Base-by-base conservation (phyloP, 2,888 invertebrate genomes). In the Megamerina dolium region DNA sequence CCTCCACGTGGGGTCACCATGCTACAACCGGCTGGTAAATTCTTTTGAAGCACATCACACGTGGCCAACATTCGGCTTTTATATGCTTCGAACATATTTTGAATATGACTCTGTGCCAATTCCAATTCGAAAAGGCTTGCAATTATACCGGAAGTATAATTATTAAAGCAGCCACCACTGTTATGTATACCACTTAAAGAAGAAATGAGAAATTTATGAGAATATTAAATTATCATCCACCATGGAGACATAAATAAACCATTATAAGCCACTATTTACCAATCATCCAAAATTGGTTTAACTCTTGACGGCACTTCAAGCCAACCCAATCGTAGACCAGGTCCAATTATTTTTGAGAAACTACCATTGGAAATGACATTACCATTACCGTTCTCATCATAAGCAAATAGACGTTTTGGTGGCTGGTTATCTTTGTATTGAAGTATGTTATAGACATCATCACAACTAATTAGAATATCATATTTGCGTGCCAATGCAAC, bases 311-410 rank as follows among this genome's bases (percentile, higher is more conserved):
- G 73, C 16, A 75, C 73, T 58, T 82, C 82, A 18, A 82, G 63
- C 82, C 82, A 82, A 3, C 82, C 82, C 12, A 80, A 58, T n/a
- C 82, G 71, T 13, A 82, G 56, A 0, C 79, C 80, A 2, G 82
- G 82, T 1, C 76, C 76, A 43, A 82, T 60, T 37, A 81, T 75
- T 66, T 82, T 82, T 1, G 81, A 80, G 61, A 83, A 82, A 2
- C 77, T 75, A 17, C 80, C 77, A 59, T 80, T 82, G 1, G 81
- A 81, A 27, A 82, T 70, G 4, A 82, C 74, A 60, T 78, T 73
- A 1, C 79, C 78, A 56, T 72, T 70, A 5, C 55, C 53, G 9
- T 61, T 56, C 40, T 64, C 53, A 55, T 81, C 81, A 51, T 75
- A 80, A 4, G 73, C 70, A 43, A 75, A 72, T 2, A 82, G 63